Conservation (phyloP, 2,797 vertebrate species). For the Siniperca obscura region DNA sequence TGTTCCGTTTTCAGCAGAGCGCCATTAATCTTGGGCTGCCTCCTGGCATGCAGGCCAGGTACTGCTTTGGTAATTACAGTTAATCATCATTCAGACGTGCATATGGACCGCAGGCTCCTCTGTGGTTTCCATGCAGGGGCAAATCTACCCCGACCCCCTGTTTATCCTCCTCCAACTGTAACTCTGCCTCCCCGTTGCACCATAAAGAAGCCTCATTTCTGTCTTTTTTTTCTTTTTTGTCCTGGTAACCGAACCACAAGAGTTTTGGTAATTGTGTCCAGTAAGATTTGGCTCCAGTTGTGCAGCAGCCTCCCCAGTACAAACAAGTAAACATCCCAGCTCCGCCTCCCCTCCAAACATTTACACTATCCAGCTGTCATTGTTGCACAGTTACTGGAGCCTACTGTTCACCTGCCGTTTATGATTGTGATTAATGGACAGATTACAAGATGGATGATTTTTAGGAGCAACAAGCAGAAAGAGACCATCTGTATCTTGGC, state of each 20-base stretch:
- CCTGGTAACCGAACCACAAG: constrained; percentile 12
- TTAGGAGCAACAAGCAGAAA: constrained; percentile 74
- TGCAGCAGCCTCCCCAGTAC: constrained; percentile 19
- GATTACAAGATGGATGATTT: constrained; percentile 67
- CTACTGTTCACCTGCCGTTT: constrained; percentile 73
- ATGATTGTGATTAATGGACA: constrained; percentile 75
- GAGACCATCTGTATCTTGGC: constrained; percentile 69
- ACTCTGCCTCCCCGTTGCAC: constrained; percentile 32
- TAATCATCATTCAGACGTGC: constrained; percentile 80
- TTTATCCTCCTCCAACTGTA: constrained; percentile 40
- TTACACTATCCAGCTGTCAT: constrained; percentile 68
- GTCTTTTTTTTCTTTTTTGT: not conserved
- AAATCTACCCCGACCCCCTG: constrained; percentile 25
- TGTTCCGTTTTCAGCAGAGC: constrained; percentile 78
- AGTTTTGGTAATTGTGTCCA: constrained; percentile 41
- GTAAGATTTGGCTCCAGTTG: constrained; percentile 45
- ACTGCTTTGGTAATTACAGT: constrained; percentile 81
- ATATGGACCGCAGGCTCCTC: constrained; percentile 60
- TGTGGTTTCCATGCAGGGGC: constrained; percentile 32
- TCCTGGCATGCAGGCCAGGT: constrained; percentile 79
- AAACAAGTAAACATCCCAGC: constrained; percentile 57
- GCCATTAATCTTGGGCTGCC: constrained; percentile 78
- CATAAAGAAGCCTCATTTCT: constrained; percentile 3
- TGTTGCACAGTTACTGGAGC: constrained; percentile 52
- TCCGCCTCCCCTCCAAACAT: constrained; percentile 26